phyloP scores from a whole-genome alignment of 2,113 vertebrate species.

The Hypomesus transpacificus region DNA sequence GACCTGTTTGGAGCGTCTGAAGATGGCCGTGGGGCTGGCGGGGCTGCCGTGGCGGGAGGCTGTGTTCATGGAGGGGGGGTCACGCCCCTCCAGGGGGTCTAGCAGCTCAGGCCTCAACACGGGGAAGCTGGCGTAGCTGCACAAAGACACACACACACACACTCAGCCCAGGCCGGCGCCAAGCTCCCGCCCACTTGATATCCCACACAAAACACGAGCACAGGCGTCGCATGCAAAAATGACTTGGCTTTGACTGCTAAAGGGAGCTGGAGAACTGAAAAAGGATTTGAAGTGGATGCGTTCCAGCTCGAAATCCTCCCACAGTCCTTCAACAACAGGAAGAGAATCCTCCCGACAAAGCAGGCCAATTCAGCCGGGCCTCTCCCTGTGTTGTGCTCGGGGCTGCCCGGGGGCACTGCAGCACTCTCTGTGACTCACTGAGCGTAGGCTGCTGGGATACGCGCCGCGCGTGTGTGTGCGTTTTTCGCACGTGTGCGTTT shows the following conservation, averaged over 20 bases:
- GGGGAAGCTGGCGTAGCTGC: conserved; percentile 92
- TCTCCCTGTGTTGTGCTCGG: too few species aligned
- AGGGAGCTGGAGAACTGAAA: conserved; percentile 14
- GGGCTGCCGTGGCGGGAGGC: conserved; percentile 84
- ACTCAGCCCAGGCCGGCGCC: conserved; percentile 16
- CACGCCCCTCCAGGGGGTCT: conserved; percentile 80
- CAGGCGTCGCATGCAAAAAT: conserved; percentile 11
- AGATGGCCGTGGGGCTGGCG: conserved; percentile 91
- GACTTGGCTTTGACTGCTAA: neutral
- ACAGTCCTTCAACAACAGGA: neutral
- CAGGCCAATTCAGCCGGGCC: too few species aligned
- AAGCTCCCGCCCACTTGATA: neutral
- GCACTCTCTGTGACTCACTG: too few species aligned
- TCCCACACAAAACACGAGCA: conserved; percentile 16
- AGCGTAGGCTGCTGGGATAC: too few species aligned
- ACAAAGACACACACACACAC: conserved; percentile 49
- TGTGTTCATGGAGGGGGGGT: conserved; percentile 69
- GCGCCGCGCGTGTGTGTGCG: too few species aligned
- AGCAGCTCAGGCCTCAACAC: conserved; percentile 86
- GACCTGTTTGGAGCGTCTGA: conserved; percentile 97
- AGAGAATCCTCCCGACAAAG: neutral
- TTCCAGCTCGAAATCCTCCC: too few species aligned
- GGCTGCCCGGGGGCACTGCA: too few species aligned
- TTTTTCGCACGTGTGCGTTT: too few species aligned
- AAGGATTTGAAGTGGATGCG: conserved; percentile 1